Percentiles rank a stretch among this genome's conserved stretches.
These are phyloP conservation scores for Pseudomugil gertrudae DNA, from an alignment of 2,797 vertebrate genomes.

Conservation along the genomic window DNA sequence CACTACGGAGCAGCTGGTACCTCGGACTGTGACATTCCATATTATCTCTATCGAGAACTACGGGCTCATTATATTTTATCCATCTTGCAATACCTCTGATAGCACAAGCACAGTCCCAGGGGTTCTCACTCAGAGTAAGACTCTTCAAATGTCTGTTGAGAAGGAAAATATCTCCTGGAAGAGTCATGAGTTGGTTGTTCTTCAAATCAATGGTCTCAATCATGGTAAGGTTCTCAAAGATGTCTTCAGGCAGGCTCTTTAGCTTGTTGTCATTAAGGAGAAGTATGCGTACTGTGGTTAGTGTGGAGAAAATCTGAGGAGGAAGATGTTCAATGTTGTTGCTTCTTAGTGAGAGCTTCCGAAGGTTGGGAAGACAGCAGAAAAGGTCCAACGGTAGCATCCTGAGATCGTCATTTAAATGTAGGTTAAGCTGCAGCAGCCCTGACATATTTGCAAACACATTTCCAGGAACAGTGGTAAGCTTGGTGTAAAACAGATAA, in stretches of 20 bases:
- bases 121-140: conserved; percentile 78
- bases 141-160: conserved; percentile 31
- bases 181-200: conserved; percentile 62
- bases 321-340: conserved; percentile 81
- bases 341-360: conserved; percentile 79
- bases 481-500: conserved; percentile 85
- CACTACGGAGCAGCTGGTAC: conserved; percentile 20
- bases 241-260: conserved; percentile 69
- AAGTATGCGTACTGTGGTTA: conserved; percentile 74
- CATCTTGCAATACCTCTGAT: conserved; percentile 83
- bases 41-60: conserved; percentile 56
- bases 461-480: conserved; percentile 85
- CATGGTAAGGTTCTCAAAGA: conserved; percentile 75
- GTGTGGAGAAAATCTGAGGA: conserved; percentile 78
- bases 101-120: conserved; percentile 86
- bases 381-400: conserved; percentile 83
- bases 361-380: conserved; percentile 80
- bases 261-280: conserved; percentile 80
- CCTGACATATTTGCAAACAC: conserved; percentile 88
- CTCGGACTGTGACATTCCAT: conserved; percentile 64
- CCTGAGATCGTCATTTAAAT: conserved; percentile 78
- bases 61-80: conserved; percentile 73
- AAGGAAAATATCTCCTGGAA: conserved; percentile 72
- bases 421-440: conserved; percentile 80
- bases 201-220: conserved; percentile 73